These are phyloP conservation scores for Sminthurinus aureus DNA, from an alignment of 2,888 invertebrate genomes.

Conservation along the genomic window DNA sequence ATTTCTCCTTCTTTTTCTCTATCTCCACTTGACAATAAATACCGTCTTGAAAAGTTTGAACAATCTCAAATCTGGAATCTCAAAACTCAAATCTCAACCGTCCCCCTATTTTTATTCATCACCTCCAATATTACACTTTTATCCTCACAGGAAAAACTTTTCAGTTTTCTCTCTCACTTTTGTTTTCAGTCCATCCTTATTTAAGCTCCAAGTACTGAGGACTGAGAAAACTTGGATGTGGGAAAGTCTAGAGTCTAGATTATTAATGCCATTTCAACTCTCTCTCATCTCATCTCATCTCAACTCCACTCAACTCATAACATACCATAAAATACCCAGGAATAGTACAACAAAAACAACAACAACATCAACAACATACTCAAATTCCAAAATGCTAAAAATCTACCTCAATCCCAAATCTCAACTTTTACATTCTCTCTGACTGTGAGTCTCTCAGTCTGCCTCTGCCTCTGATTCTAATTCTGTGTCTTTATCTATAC, in stretches of 20 bases:
- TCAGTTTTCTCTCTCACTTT: too few relatives aligned
- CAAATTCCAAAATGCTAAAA: neutral
- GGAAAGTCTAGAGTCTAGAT: slow-evolving; percentile 14
- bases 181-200: neutral
- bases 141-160: slow-evolving; percentile 24
- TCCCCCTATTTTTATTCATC: slow-evolving; percentile 39
- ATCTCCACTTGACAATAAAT: slow-evolving; percentile 21
- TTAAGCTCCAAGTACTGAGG: neutral
- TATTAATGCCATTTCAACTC: slow-evolving; percentile 35
- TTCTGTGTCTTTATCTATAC: too few relatives aligned
- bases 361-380: neutral
- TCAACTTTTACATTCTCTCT: neutral
- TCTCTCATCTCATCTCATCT: slow-evolving; percentile 6
- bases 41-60: slow-evolving; percentile 39
- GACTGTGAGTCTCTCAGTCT: neutral
- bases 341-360: neutral
- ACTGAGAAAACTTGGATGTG: neutral
- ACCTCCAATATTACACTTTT: slow-evolving; percentile 36
- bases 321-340: neutral
- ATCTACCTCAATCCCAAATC: neutral
- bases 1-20: slow-evolving; percentile 1
- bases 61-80: slow-evolving; percentile 17
- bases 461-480: too few relatives aligned
- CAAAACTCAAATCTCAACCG: neutral
- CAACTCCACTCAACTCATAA: neutral